These are phyloP conservation scores for Castor canadensis DNA, from an alignment of 2,113 vertebrate species.

Conservation along the genomic window DNA sequence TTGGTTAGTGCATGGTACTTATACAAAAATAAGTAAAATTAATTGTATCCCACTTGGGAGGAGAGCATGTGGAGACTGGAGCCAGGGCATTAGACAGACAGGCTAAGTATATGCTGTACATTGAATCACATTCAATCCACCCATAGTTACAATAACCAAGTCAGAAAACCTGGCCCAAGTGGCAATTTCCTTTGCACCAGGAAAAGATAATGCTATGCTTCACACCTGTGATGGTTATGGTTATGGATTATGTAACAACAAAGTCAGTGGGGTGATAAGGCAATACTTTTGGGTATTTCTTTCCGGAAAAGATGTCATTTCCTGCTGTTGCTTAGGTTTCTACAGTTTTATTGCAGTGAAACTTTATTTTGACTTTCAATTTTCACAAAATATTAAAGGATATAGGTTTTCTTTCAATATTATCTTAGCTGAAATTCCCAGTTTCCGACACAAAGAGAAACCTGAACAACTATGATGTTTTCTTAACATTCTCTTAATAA, in stretches of 20 bases:
- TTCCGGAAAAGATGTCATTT: neutral
- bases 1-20: too few relatives aligned
- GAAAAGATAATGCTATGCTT: neutral
- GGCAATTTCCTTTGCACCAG: neutral
- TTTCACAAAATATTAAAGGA: neutral
- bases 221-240: neutral
- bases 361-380: constrained; percentile 3
- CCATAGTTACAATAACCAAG: neutral
- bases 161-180: neutral
- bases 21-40: too few relatives aligned
- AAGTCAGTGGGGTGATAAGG: neutral
- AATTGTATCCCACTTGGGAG: neutral
- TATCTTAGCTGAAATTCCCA: neutral
- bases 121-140: neutral
- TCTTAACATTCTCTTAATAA: neutral
- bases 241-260: neutral
- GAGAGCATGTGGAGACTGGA: neutral
- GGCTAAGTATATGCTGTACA: neutral
- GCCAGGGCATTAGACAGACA: neutral
- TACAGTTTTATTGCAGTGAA: neutral
- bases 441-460: neutral
- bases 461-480: neutral
- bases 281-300: neutral
- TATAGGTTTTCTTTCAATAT: neutral
- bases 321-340: neutral